A percentile compares a stretch with the other conserved stretches of the same genome.
These are phyloP conservation scores for Trichosurus vulpecula DNA, from an alignment of 2,797 vertebrate species.

Conservation along the genomic window DNA sequence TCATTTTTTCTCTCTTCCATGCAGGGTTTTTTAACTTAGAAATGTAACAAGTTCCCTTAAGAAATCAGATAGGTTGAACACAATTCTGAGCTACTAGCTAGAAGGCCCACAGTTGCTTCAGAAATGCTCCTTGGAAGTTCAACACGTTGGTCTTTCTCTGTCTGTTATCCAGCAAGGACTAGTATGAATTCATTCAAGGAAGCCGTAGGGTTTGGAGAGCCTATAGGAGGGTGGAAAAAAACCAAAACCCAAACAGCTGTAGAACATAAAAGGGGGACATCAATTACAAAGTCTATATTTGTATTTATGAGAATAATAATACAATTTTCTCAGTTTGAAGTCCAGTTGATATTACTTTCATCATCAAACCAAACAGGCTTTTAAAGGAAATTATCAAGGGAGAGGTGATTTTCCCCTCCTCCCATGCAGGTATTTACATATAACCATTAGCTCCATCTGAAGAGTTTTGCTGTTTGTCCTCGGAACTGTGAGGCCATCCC, in stretches of 20 bases:
- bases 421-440: conserved; percentile 76
- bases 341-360: conserved; percentile 72
- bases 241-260: conserved; percentile 63
- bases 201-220: conserved; percentile 77
- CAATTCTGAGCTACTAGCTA: conserved; percentile 67
- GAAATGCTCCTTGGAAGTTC: conserved; percentile 76
- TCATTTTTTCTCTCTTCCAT: conserved; percentile 58
- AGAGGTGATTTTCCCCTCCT: conserved; percentile 78
- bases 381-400: conserved; percentile 77
- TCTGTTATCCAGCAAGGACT: conserved; percentile 75
- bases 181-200: conserved; percentile 77
- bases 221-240: conserved; percentile 23
- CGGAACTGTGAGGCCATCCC: conserved; percentile 86
- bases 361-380: conserved; percentile 77
- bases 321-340: conserved; percentile 75
- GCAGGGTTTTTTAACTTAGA: conserved; percentile 73
- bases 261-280: conserved; percentile 75
- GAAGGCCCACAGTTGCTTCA: conserved; percentile 76
- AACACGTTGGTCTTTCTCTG: conserved; percentile 74
- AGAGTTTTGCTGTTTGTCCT: conserved; percentile 87
- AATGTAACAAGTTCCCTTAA: conserved; percentile 77
- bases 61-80: conserved; percentile 71
- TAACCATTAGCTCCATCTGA: conserved; percentile 80
- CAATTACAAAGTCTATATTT: conserved; percentile 70
- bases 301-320: conserved; percentile 77